Evolutionary conservation across 1,140 invertebrate genomes (phyloP).

Genomic region (Mesaphorura yosii): DNA sequence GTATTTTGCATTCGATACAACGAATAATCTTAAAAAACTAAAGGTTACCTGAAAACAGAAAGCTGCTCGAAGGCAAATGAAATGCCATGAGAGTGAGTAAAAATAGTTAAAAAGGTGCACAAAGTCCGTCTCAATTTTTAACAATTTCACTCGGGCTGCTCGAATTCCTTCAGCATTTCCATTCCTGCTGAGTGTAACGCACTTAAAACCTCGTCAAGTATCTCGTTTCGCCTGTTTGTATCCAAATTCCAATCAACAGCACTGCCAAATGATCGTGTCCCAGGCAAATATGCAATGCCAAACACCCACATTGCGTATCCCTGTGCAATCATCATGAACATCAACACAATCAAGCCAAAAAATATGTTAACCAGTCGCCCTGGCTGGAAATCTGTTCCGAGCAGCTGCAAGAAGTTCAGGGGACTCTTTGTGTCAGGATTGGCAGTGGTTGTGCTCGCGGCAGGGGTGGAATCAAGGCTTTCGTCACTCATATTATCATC

Average conservation of each 20-base stretch:
- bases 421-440: constrained; percentile 11
- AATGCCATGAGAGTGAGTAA: too few relatives aligned
- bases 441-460: too few relatives aligned
- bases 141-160: too few relatives aligned
- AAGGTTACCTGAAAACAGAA: too few relatives aligned
- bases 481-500: constrained; percentile 1
- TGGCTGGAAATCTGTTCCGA: constrained; percentile 30
- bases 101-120: too few relatives aligned
- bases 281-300: constrained; percentile 29
- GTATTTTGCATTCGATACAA: too few relatives aligned
- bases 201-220: constrained; percentile 10
- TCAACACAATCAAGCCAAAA: constrained; percentile 24
- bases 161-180: too few relatives aligned
- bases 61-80: too few relatives aligned
- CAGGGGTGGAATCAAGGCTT: background rate
- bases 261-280: constrained; percentile 17
- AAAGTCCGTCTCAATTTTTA: too few relatives aligned
- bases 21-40: too few relatives aligned
- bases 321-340: constrained; percentile 28
- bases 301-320: constrained; percentile 30
- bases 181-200: too few relatives aligned
- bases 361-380: constrained; percentile 30
- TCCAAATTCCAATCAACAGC: constrained; percentile 23
- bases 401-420: constrained; percentile 23
- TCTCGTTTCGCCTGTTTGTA: background rate